Percentiles rank a stretch among this genome's conserved stretches.
Conservation (phyloP, 2,797 vertebrate genomes). For the Sebastes baramenuke region DNA sequence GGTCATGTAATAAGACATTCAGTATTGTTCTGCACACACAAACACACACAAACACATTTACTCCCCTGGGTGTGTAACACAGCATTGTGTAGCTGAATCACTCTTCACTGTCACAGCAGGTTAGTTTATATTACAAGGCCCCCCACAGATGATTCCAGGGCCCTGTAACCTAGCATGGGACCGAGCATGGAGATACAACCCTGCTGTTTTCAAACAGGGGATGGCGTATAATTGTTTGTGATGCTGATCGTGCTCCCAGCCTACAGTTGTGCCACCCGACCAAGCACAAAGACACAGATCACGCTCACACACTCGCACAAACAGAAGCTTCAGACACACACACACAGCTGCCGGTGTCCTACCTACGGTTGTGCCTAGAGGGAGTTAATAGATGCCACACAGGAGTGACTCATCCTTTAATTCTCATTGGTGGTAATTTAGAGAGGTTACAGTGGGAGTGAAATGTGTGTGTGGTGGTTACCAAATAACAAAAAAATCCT, state of each 20-base stretch:
- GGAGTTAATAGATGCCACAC: constrained; percentile 56
- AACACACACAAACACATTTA: constrained; percentile 21
- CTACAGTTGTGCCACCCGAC: constrained; percentile 32
- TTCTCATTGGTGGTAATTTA: constrained; percentile 64
- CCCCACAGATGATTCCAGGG: constrained; percentile 60
- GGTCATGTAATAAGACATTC: constrained; percentile 61
- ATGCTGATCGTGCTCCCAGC: constrained; percentile 29
- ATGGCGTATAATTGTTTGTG: constrained; percentile 39
- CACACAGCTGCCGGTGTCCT: constrained; percentile 18
- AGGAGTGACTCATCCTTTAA: constrained; percentile 63
- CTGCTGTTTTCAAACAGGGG: constrained; percentile 31
- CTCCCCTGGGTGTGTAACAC: constrained; percentile 55
- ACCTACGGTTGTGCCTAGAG: constrained; percentile 38
- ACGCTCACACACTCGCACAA: not conserved
- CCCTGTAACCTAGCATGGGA: constrained; percentile 40
- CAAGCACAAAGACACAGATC: constrained; percentile 7
- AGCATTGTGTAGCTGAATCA: constrained; percentile 69
- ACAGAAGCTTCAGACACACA: not conserved
- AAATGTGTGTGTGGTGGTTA: constrained; percentile 13
- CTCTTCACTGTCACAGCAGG: constrained; percentile 76
- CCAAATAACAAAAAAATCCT: constrained; percentile 10
- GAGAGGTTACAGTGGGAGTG: constrained; percentile 49
- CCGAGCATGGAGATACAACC: constrained; percentile 29
- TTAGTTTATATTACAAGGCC: constrained; percentile 72
- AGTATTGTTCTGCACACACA: constrained; percentile 28